Base-by-base conservation (phyloP, 1,140 invertebrate species). In the Rhyzopertha dominica region DNA sequence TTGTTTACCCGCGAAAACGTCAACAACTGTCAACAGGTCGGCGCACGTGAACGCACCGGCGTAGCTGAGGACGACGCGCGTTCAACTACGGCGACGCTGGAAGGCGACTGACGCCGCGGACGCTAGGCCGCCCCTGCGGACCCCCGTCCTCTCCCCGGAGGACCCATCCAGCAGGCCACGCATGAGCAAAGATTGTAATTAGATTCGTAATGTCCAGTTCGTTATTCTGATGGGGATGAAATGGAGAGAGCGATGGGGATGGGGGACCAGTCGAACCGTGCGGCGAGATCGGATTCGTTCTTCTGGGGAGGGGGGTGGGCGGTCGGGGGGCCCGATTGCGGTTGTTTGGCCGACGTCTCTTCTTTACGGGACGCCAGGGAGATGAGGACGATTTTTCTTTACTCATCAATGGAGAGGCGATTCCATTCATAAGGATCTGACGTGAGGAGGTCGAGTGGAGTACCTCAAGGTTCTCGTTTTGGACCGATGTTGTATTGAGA, bases 171-270 rank as follows among this genome's bases (percentile, higher is more conserved):
- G 17, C 29, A 28, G 48, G 56, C 49, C 58, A 66, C 64, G 64
- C 64, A 66, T 66, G 64, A 66, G 64, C 64, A 66, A 63, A 61
- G 60, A 65, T 66, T 58, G 58, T 66, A 66, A 66, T 66, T 66
- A 66, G 64, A 66, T 66, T 66, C 64, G 62, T 62, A 66, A 66
- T 66, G 64, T 65, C 62, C 62, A 65, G 61, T 66, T 62, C 61
- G 59, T 62, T 66, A 66, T 63, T 65, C 62, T 41, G 48, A 47
- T 50, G 57, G 53, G 47, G 49, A 36, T 38, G 49, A 47, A 49
- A 38, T 49, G 47, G 46, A 43, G 26, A 43, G 49, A 45, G 55
- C 25, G 28, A 34, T 8, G 46, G 40, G 18, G 41, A n/a, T 22
- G 36, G 46, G 25, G 48, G 38, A n/a, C n/a, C n/a, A n/a, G n/a